A percentile compares a stretch with the other conserved stretches of the same genome.
Conservation (phyloP, 2,113 vertebrate genomes). For the Probosciger aterrimus region DNA sequence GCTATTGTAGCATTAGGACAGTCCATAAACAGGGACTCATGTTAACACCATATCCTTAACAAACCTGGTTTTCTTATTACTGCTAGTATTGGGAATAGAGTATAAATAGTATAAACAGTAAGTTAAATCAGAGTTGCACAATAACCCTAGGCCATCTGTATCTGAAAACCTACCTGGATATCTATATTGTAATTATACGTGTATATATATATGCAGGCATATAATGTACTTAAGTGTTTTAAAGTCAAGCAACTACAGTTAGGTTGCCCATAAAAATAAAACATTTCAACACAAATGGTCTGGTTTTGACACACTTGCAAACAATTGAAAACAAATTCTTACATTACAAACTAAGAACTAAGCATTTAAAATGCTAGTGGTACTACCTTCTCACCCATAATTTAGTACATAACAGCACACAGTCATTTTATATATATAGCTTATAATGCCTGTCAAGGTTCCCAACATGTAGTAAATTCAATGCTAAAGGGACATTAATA, state of each 20-base stretch:
- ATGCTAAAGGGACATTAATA: neutral
- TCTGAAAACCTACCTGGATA: neutral
- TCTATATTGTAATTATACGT: neutral
- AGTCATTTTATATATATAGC: neutral
- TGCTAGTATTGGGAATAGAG: neutral
- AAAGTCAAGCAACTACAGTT: neutral
- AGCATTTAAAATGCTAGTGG: neutral
- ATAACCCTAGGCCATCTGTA: neutral
- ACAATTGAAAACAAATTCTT: neutral
- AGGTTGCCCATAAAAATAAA: neutral
- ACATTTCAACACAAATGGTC: neutral
- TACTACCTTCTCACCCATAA: neutral
- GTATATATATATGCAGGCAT: neutral
- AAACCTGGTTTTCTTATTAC: neutral
- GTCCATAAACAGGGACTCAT: neutral
- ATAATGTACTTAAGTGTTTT: neutral
- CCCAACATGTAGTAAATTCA: neutral
- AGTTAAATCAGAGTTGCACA: neutral
- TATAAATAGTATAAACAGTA: neutral
- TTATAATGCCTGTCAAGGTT: neutral
- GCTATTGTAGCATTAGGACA: neutral
- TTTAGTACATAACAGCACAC: neutral
- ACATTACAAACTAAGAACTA: neutral
- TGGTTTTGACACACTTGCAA: neutral
- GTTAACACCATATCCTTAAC: neutral